Percentiles rank a stretch among this genome's conserved stretches.
These are phyloP conservation scores for Scaptomyza reducta DNA, from an alignment of 2,888 invertebrate genomes.

Conservation along the genomic window DNA sequence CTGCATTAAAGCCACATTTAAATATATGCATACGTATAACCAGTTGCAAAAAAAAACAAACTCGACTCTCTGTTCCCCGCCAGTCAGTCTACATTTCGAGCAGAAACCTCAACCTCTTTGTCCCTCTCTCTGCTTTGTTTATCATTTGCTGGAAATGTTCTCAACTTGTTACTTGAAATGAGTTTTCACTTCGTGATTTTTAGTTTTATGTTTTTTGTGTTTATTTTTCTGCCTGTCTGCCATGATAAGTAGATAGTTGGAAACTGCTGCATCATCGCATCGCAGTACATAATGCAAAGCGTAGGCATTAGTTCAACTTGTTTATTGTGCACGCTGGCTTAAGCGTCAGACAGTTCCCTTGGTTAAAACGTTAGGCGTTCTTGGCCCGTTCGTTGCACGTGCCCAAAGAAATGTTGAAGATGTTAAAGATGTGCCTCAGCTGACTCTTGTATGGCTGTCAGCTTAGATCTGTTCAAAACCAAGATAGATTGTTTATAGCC, in stretches of 20 bases:
- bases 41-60: slow-evolving; percentile 56
- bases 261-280: slow-evolving; percentile 57
- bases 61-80: background rate
- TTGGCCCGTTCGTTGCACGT: slow-evolving; percentile 22
- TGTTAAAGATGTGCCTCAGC: slow-evolving; percentile 6
- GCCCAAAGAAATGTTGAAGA: slow-evolving; percentile 5
- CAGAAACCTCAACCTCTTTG: background rate
- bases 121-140: slow-evolving; percentile 58
- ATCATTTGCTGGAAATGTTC: slow-evolving; percentile 73
- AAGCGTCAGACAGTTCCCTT: background rate
- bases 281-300: slow-evolving; percentile 8
- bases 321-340: background rate
- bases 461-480: slow-evolving; percentile 42
- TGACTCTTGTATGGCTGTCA: slow-evolving; percentile 53
- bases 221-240: slow-evolving; percentile 30
- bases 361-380: slow-evolving; percentile 5
- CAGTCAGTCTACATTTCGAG: slow-evolving; percentile 13
- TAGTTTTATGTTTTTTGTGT: slow-evolving; percentile 24
- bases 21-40: slow-evolving; percentile 48
- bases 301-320: background rate
- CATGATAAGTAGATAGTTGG: slow-evolving; percentile 23
- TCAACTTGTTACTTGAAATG: slow-evolving; percentile 45
- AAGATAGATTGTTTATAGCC: slow-evolving; percentile 35
- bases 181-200: slow-evolving; percentile 56
- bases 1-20: slow-evolving; percentile 54